Base-by-base conservation (phyloP, 1,140 invertebrate species). In the Drosophila tristis region DNA sequence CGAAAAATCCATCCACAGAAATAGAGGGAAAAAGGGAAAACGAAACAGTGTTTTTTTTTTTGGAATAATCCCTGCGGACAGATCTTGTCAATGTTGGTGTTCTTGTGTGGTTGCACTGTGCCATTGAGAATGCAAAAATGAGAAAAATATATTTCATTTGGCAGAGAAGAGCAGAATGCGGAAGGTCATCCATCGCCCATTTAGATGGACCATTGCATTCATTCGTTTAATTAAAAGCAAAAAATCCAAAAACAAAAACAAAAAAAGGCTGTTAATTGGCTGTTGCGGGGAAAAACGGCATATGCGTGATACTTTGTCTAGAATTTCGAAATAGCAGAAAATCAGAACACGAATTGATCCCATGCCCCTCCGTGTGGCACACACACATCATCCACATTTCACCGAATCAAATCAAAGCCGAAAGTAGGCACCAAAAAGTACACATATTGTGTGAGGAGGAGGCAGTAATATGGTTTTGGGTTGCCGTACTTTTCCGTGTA, bases 151-250 rank as follows among this genome's bases (percentile, higher is more conserved):
- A 53, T 48, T 8, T 45, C 44, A 45, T 55, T 74, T 42, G 44
- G 48, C 48, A 6, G 45, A 16, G 23, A 39, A 26, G 64, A 35
- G 35, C 55, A 35, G 47, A 71, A 54, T 26, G 43, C 53, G 60
- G 26, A 62, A 74, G 62, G 63, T 11, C 35, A 39, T 39, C 9
- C 39, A 29, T 55, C 53, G 58, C 23, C 64, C 51, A 55, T 55
- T 55, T 64, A 60, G 35, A 44, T 59, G 54, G 63, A 53, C 20
- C 48, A 48, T 64, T 71, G 62, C 72, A 70, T 70, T 86, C 63
- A 56, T 73, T 79, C 67, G 66, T 74, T 78, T 81, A 82, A 85
- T 85, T 81, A 81, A 78, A 85, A 66, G 65, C 47, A 68, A 64
- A 70, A 51, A 68, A 70, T 23, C 35, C 51, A 31, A 47, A 70